Conservation (phyloP, 2,797 vertebrate genomes). For the Sibirionetta formosa region DNA sequence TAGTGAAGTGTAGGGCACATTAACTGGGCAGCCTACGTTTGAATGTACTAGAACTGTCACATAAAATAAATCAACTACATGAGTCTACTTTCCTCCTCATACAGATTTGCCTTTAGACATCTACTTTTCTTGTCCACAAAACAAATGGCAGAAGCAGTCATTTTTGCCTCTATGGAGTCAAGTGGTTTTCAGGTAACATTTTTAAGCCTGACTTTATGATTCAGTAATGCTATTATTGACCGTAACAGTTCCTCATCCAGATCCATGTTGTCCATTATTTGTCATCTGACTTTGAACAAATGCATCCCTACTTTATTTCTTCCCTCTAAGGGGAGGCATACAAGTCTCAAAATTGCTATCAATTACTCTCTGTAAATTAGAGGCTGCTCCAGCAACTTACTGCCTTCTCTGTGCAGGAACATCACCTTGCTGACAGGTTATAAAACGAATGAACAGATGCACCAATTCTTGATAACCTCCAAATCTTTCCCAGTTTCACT, state of each 20-base stretch:
- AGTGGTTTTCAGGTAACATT: conserved; percentile 9
- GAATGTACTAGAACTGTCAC: conserved; percentile 76
- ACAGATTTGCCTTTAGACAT: conserved; percentile 68
- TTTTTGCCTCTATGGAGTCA: background rate
- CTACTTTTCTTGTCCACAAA: conserved; percentile 22
- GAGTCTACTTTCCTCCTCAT: conserved; percentile 45
- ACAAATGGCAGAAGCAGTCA: conserved; percentile 39
- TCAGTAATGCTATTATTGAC: background rate
- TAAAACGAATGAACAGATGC: background rate
- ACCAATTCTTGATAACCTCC: background rate
- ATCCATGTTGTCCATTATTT: background rate
- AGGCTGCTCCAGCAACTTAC: background rate
- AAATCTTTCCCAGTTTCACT: background rate
- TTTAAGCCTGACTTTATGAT: conserved; percentile 23
- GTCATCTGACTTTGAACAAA: conserved; percentile 6
- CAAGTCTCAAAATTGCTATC: background rate
- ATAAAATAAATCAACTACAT: conserved; percentile 63
- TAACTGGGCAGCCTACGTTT: conserved; percentile 70
- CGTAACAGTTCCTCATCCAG: background rate
- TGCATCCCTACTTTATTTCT: accelerated
- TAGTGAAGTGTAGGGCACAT: conserved; percentile 74
- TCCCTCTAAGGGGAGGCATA: background rate
- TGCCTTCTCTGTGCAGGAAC: background rate
- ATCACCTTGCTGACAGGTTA: background rate
- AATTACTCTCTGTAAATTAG: background rate